A percentile compares a stretch with the other conserved stretches of the same genome.
Conservation (phyloP, 2,888 invertebrate genomes). For the Eupithecia vulgata region DNA sequence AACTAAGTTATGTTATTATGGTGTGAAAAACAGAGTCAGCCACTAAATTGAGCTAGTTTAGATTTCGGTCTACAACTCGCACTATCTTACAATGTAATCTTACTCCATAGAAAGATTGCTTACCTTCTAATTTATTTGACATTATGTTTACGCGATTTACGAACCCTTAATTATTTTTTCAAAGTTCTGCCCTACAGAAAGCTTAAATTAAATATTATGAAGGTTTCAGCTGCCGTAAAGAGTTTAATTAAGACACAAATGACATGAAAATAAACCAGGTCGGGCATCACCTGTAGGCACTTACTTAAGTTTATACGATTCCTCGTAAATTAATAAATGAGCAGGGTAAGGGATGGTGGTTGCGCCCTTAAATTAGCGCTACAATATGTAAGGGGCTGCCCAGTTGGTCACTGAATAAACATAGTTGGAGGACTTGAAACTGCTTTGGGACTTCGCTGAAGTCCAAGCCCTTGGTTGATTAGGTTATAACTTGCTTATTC, state of each 20-base stretch:
- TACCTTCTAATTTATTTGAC: too few species aligned
- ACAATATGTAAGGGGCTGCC: slow-evolving; percentile 41
- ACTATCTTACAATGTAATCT: too few species aligned
- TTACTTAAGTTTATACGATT: slow-evolving; percentile 47
- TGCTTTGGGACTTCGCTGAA: slow-evolving; percentile 15
- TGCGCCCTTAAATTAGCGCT: slow-evolving; percentile 39
- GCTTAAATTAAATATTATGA: neutral
- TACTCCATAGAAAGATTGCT: too few species aligned
- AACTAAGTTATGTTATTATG: too few species aligned
- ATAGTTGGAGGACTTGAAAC: slow-evolving; percentile 12
- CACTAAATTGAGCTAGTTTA: too few species aligned
- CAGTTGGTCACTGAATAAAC: slow-evolving; percentile 34
- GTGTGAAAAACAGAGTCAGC: too few species aligned
- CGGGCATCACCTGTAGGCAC: slow-evolving; percentile 38
- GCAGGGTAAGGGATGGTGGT: slow-evolving; percentile 38
- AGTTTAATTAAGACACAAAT: neutral
- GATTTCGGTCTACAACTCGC: too few species aligned
- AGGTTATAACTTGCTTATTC: slow-evolving; percentile 5
- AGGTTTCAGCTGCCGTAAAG: neutral
- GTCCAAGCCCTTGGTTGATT: slow-evolving; percentile 3
- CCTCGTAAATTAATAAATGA: slow-evolving; percentile 45
- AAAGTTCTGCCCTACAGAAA: neutral
- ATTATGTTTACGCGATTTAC: too few species aligned
- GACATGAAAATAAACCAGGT: slow-evolving; percentile 2
- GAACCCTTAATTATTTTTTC: too few species aligned